phyloP scores from a whole-genome alignment of 2,888 invertebrate genomes.

The Drosophila colorata region DNA sequence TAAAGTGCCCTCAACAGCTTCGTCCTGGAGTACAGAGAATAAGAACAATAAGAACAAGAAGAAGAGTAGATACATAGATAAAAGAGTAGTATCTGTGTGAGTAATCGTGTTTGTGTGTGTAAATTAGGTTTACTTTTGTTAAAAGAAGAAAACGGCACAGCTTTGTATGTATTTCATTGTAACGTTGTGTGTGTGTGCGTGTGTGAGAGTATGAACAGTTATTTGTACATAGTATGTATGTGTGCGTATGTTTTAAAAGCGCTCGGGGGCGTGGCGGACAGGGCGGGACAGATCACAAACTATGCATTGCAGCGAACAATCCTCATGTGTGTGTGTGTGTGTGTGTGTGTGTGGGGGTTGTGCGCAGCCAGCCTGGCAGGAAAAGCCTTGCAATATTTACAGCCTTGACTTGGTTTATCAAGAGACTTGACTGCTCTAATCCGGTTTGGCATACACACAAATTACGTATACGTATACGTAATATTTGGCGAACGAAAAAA shows the following conservation, averaged over 20 bases:
- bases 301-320: conserved; percentile 33
- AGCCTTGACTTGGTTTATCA: conserved; percentile 32
- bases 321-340: conserved; percentile 7
- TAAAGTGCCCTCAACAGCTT: conserved; percentile 96
- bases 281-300: conserved; percentile 48
- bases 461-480: background rate
- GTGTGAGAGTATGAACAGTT: conserved; percentile 29
- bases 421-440: background rate
- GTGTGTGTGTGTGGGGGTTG: conserved; percentile 1
- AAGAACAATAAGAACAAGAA: conserved; percentile 81
- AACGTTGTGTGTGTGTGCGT: conserved; percentile 5
- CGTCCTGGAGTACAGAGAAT: conserved; percentile 89
- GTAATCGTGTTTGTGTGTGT: conserved; percentile 13
- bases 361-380: conserved; percentile 21
- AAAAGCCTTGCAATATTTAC: conserved; percentile 57
- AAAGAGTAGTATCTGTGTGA: conserved; percentile 33
- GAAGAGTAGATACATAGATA: conserved; percentile 73
- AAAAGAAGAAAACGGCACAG: conserved; percentile 55
- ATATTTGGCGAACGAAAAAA: background rate
- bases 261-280: conserved; percentile 34
- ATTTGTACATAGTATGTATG: conserved; percentile 21
- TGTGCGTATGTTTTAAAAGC: conserved; percentile 37
- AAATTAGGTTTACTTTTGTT: conserved; percentile 25
- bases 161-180: conserved; percentile 21
- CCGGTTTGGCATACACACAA: background rate